A percentile compares a stretch with the other conserved stretches of the same genome.
These are phyloP conservation scores for Atractosteus spatula DNA, from an alignment of 2,113 vertebrate genomes.

Conservation along the genomic window DNA sequence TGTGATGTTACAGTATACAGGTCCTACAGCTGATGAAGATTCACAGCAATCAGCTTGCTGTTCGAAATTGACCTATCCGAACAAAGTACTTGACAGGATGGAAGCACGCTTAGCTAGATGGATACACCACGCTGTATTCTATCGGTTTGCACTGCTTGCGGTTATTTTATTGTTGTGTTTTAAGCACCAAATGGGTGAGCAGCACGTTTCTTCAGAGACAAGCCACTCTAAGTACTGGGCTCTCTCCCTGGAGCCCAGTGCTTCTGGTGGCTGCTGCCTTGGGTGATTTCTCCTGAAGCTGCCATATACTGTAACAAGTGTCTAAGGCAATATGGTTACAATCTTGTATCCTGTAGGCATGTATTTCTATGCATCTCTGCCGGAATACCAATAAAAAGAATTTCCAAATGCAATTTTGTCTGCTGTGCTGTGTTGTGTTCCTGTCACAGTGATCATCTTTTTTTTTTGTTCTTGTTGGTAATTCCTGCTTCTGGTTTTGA, in stretches of 20 bases:
- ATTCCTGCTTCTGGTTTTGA: constrained; percentile 35
- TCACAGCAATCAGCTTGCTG: too few relatives aligned
- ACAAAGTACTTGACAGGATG: too few relatives aligned
- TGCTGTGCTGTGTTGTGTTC: constrained; percentile 36
- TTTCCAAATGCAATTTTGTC: constrained; percentile 22
- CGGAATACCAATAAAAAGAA: constrained; percentile 56
- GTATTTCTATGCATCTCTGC: constrained; percentile 54
- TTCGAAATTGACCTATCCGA: too few relatives aligned
- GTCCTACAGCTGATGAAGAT: too few relatives aligned
- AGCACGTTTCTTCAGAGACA: background rate
- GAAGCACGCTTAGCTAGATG: too few relatives aligned
- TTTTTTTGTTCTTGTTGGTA: constrained; percentile 30
- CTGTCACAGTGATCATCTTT: constrained; percentile 13
- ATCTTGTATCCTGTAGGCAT: constrained; percentile 49
- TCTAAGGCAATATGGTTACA: constrained; percentile 34
- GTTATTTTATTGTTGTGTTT: too few relatives aligned
- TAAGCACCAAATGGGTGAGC: too few relatives aligned
- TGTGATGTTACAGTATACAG: too few relatives aligned
- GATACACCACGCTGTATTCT: too few relatives aligned
- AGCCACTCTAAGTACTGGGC: too few relatives aligned
- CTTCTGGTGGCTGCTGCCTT: constrained; percentile 25
- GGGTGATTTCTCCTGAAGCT: constrained; percentile 29
- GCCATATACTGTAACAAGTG: constrained; percentile 30
- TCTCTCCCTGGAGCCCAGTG: constrained; percentile 29
- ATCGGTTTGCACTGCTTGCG: too few relatives aligned